Evolutionary conservation across 1,140 invertebrate genomes (phyloP).

Genomic region (Lordiphosa mommai): DNA sequence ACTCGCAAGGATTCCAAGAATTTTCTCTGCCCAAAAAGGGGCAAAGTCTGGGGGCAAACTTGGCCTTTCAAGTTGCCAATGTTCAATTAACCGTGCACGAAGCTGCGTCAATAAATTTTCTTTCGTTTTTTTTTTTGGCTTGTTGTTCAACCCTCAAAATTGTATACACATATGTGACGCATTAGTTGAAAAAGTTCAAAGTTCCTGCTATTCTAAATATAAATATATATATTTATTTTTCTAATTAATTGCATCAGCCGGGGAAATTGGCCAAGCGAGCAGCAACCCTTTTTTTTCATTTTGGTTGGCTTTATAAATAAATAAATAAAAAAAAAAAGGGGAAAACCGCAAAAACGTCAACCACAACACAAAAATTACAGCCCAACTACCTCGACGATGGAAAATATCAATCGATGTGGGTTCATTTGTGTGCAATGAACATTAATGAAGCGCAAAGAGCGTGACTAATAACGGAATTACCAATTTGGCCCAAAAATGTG

Average conservation of each 20-base stretch:
- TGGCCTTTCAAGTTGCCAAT: slow-evolving; percentile 67
- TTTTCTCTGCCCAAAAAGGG: slow-evolving; percentile 8
- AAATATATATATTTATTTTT: slow-evolving; percentile 62
- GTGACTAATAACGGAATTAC: slow-evolving; percentile 77
- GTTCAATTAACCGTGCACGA: slow-evolving; percentile 71
- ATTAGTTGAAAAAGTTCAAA: slow-evolving; percentile 55
- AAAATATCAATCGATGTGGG: slow-evolving; percentile 77
- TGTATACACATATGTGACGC: slow-evolving; percentile 62
- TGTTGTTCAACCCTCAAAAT: slow-evolving; percentile 32
- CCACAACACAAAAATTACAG: slow-evolving; percentile 60
- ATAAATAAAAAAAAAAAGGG: slow-evolving; percentile 42
- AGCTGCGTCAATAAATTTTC: slow-evolving; percentile 62
- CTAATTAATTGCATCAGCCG: slow-evolving; percentile 66
- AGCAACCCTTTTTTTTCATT: slow-evolving; percentile 46
- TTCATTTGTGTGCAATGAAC: slow-evolving; percentile 78
- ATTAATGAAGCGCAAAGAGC: slow-evolving; percentile 79
- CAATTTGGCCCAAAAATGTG: slow-evolving; percentile 65
- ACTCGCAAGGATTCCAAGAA: slow-evolving; percentile 42
- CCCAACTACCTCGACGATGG: slow-evolving; percentile 31
- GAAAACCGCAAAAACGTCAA: slow-evolving; percentile 69
- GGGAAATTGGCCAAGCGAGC: slow-evolving; percentile 32
- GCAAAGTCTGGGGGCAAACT: too few relatives aligned
- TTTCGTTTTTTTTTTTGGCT: neutral
- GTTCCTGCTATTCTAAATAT: slow-evolving; percentile 39
- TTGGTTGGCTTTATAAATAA: slow-evolving; percentile 48